A percentile compares a stretch with the other conserved stretches of the same genome.
These are phyloP conservation scores for Andrena trimmerana DNA, from an alignment of 2,888 invertebrate species.

Conservation along the genomic window DNA sequence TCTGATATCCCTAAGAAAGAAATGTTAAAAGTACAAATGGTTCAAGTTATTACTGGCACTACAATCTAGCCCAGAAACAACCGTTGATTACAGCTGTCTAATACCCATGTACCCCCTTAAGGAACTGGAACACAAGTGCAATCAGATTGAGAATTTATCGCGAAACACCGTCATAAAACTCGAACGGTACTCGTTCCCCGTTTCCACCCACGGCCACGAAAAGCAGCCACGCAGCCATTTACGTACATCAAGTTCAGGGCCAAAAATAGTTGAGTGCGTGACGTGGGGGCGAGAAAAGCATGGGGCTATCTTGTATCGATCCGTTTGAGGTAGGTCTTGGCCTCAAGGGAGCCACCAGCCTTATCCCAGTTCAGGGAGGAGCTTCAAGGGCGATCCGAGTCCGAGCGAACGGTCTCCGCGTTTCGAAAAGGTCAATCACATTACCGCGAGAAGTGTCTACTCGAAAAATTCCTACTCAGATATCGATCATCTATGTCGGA, in stretches of 20 bases:
- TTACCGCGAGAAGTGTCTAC: neutral
- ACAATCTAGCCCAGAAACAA: no score
- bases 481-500: neutral
- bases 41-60: no score
- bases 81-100: no score
- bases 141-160: neutral
- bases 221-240: constrained; percentile 19
- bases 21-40: no score
- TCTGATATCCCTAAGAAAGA: no score
- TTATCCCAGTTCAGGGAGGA: constrained; percentile 83
- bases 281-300: constrained; percentile 74
- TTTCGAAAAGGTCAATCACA: neutral
- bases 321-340: constrained; percentile 83
- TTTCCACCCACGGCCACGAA: constrained; percentile 18
- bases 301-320: constrained; percentile 82
- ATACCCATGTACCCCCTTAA: no score
- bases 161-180: neutral
- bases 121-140: no score
- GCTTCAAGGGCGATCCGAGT: constrained; percentile 81
- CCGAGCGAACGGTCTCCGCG: constrained; percentile 44
- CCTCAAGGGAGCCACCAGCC: constrained; percentile 77
- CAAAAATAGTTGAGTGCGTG: constrained; percentile 72
- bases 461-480: neutral
- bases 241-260: constrained; percentile 69
- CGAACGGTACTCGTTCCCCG: constrained; percentile 8